Evolutionary conservation across 2,797 vertebrate genomes (phyloP).

Genomic region (Poecilia picta): DNA sequence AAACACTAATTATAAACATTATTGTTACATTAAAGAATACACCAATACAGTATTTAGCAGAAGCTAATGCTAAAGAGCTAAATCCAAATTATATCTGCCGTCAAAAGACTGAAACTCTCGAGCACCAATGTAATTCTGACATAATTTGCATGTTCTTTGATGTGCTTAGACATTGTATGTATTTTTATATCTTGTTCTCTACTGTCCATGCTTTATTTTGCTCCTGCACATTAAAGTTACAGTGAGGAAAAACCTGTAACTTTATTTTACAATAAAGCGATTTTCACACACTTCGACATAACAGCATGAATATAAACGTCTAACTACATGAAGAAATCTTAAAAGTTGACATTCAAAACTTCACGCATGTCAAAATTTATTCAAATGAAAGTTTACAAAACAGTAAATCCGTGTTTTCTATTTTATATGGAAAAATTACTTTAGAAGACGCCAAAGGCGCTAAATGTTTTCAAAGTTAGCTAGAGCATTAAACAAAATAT

Average conservation of each 20-base stretch:
- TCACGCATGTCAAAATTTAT: not conserved
- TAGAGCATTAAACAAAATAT: not conserved
- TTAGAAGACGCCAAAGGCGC: not conserved
- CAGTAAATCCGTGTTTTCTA: not conserved
- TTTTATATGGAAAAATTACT: not conserved
- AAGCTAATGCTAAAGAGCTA: not conserved
- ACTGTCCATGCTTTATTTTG: not conserved
- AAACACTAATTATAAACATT: not conserved
- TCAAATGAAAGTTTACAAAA: not conserved
- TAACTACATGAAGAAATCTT: not conserved
- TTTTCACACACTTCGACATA: not conserved
- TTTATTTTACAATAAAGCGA: too few species aligned
- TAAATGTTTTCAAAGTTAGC: not conserved
- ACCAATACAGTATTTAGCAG: not conserved
- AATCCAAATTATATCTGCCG: not conserved
- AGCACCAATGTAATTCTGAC: not conserved
- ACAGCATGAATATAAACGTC: not conserved
- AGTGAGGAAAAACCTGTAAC: too few species aligned
- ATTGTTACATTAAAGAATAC: not conserved
- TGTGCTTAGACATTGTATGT: not conserved
- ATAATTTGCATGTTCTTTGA: not conserved
- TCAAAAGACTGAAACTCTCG: not conserved
- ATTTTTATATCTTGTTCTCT: not conserved
- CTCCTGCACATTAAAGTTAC: not conserved
- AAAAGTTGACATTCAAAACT: not conserved